Base-by-base conservation (phyloP, 1,140 invertebrate species). In the Aethina tumida region DNA sequence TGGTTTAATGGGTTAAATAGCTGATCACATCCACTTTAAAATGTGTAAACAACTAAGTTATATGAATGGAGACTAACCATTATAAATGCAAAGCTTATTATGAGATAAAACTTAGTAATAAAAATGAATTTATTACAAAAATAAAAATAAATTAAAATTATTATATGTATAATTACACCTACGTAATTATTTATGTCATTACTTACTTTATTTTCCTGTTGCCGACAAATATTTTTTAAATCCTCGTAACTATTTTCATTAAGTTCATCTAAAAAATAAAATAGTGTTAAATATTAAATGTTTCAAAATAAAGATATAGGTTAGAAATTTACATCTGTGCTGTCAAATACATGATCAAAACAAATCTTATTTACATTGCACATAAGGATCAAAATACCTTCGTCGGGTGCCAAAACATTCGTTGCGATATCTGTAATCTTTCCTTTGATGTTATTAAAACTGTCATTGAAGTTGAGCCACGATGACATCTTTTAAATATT, bases 351-450 rank as follows among this genome's bases (percentile, higher is more conserved):
- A n/a, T n/a, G n/a, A n/a, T n/a, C n/a, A n/a, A n/a, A n/a, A n/a
- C n/a, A n/a, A n/a, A n/a, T n/a, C n/a, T n/a, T 26, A 20, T 27
- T 17, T 13, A 31, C 9, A 31, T 31, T 14, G 2, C 29, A 31
- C 16, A 31, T n/a, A 48, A 28, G 21, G 37, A 19, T 18, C 8
- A 21, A 45, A 31, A 21, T 50, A 60, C 58, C 60, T 67, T 73
- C 69, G 13, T 68, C 65, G 22, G 79, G 77, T 29, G 74, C 70
- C 43, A 81, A 63, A 27, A 79, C 79, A 60, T 81, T 81, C 50
- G 77, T 79, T 40, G 81, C 80, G 52, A 84, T 77, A 62, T 69
- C 84, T 7, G 75, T 75, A 43, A 84, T 73, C 62, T 84, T 81
- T 50, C 79, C 80, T 59, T 81, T 83, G 46, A 83, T 63, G 67